Evolutionary conservation across 2,888 invertebrate species (phyloP).

Genomic region (Leucophenga montana): DNA sequence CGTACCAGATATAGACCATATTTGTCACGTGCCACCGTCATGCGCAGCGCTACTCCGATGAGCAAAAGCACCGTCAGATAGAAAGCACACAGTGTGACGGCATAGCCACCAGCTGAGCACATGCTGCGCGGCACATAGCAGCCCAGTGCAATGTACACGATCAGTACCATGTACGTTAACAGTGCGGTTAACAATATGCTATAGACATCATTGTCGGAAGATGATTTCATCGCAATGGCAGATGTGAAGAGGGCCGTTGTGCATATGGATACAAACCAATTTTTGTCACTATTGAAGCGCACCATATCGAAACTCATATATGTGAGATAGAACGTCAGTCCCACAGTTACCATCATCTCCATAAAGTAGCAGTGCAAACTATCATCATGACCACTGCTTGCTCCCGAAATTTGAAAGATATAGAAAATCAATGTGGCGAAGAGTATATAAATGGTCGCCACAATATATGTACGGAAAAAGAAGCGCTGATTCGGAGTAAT

Average conservation of each 20-base stretch:
- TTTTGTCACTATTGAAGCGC: background rate
- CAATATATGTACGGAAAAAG: conserved; percentile 35
- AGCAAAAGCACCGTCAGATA: conserved; percentile 44
- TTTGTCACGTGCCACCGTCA: conserved; percentile 29
- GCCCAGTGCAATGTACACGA: conserved; percentile 47
- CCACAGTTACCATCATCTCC: background rate
- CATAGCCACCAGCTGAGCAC: too few relatives aligned
- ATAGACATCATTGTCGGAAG: background rate
- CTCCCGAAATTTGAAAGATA: background rate
- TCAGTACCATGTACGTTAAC: conserved; percentile 33
- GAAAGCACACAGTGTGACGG: background rate
- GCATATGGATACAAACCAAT: background rate
- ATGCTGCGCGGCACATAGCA: conserved; percentile 40
- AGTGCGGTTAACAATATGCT: background rate
- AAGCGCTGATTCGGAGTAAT: background rate
- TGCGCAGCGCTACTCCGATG: conserved; percentile 37
- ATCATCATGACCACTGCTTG: background rate
- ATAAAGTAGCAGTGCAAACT: background rate
- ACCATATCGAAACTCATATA: background rate
- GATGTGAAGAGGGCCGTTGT: background rate
- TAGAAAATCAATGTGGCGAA: conserved; percentile 47
- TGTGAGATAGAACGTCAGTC: background rate
- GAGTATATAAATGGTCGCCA: conserved; percentile 39
- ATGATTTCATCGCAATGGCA: background rate
- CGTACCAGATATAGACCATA: background rate